Evolutionary conservation across 2,113 vertebrate species (phyloP), one percentile per base, ranked within the genome.

Genomic region (Pygoscelis adeliae): DNA sequence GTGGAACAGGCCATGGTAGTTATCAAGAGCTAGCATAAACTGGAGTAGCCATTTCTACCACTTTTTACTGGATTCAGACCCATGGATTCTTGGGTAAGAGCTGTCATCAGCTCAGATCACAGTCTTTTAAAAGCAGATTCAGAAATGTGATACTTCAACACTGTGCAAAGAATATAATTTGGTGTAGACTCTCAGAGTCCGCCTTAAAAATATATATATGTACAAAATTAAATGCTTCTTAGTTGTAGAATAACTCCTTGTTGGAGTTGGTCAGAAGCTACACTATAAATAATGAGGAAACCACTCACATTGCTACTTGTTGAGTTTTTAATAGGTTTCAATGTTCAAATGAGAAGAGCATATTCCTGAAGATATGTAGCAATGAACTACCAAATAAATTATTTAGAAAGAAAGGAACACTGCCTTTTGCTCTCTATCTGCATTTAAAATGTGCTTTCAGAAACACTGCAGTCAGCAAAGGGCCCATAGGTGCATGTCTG

Each of bases 401-500:
- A 21, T 50, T 71, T 32, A 47, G 11, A 46, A 22, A 59, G 15
- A 34, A 50, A 80, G 10, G 8, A 74, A 3, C 15, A 20, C 4
- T 29, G 22, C 4, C 15, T 52, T 72, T 85, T 42, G 21, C 36
- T 32, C 32, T 50, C 42, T 46, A 2, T n/a, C 25, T 77, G 19
- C 34, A 21, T 46, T 91, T 56, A 59, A 90, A 70, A 79, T 32
- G 22, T 4, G 3, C 29, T 49, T 83, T 47, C 20, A 87, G 86
- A 94, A 74, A 52, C 0, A 1, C 26, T 74, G 63, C 14, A 34
- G 42, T 72, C 76, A 89, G 63, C 20, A 71, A 74, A 89, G 30
- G 18, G 7, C 50, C 30, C 1, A 0, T 32, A 42, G 56, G 16
- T 72, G 4, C 20, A 32, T 0, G 0, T 6, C 38, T 65, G 47